phyloP scores from a whole-genome alignment of 2,113 vertebrate genomes.

The Amia ocellicauda region DNA sequence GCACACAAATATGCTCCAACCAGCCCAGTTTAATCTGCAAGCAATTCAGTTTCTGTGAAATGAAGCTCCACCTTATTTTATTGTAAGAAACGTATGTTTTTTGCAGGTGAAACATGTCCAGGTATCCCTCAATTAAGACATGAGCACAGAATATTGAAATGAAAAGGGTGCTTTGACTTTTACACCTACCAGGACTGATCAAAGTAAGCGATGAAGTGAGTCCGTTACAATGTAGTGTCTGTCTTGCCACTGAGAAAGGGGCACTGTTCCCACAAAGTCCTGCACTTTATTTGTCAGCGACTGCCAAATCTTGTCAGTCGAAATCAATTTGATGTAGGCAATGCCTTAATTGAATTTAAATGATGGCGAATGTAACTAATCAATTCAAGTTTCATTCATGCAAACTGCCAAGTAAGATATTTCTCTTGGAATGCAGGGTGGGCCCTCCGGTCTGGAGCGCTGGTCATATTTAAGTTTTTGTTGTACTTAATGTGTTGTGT shows the following conservation, averaged over 20 bases:
- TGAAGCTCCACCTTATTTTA: conserved; percentile 21
- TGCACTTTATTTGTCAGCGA: neutral
- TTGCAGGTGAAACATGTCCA: conserved; percentile 2
- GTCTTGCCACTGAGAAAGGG: conserved; percentile 1
- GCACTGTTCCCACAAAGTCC: conserved; percentile 14
- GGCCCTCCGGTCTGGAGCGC: too few species aligned
- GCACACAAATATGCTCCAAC: conserved; percentile 8
- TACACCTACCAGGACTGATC: too few species aligned
- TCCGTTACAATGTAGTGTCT: conserved; percentile 17
- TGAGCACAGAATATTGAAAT: too few species aligned
- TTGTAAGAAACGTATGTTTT: conserved; percentile 11
- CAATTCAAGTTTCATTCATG: too few species aligned
- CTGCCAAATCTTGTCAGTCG: conserved; percentile 25
- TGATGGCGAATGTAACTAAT: conserved; percentile 7
- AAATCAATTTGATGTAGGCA: conserved; percentile 35
- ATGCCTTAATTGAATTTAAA: conserved; percentile 36
- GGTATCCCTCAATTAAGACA: too few species aligned
- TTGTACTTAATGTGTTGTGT: too few species aligned
- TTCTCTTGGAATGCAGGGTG: too few species aligned
- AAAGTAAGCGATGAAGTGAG: neutral
- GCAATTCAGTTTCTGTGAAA: conserved; percentile 16
- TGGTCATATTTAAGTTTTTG: too few species aligned
- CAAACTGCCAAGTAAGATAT: too few species aligned
- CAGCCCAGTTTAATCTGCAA: conserved; percentile 28
- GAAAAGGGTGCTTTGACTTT: too few species aligned